A percentile compares a stretch with the other conserved stretches of the same genome.
phyloP scores from a whole-genome alignment of 2,797 vertebrate species.

The Microchirus variegatus region DNA sequence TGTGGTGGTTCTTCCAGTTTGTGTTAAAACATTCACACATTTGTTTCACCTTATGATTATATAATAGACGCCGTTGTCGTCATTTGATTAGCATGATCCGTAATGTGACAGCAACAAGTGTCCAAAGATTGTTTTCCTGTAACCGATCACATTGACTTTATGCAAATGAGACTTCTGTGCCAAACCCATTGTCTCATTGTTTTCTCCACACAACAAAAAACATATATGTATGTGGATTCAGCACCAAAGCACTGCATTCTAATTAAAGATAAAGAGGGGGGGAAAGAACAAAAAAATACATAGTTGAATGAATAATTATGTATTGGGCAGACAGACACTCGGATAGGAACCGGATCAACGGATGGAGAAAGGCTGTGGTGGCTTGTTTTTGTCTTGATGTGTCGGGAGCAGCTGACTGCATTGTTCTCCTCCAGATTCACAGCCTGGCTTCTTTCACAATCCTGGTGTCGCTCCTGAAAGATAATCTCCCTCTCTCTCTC shows the following conservation, averaged over 20 bases:
- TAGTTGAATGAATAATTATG: conserved; percentile 38
- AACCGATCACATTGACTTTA: conserved; percentile 58
- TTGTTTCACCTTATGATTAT: neutral
- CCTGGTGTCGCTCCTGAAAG: conserved; percentile 53
- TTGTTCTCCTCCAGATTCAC: conserved; percentile 75
- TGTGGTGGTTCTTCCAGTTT: conserved; percentile 17
- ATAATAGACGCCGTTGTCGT: conserved; percentile 3
- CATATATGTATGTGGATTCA: neutral
- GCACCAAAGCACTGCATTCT: conserved; percentile 6
- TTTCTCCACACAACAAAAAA: neutral
- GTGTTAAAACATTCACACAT: conserved; percentile 13
- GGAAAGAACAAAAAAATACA: no score
- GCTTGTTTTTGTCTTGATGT: conserved; percentile 74
- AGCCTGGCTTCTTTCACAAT: conserved; percentile 65
- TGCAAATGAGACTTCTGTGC: conserved; percentile 20
- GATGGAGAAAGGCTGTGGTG: conserved; percentile 46
- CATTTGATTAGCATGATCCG: neutral
- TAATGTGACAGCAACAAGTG: conserved; percentile 49
- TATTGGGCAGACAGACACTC: conserved; percentile 44
- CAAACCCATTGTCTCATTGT: conserved; percentile 19
- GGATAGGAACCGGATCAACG: conserved; percentile 47
- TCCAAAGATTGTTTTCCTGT: conserved; percentile 42
- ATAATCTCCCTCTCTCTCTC: no score
- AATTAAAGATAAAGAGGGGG: conserved; percentile 9
- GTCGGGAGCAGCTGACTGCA: conserved; percentile 82